Evolutionary conservation across 30 jellyfish, hydroid and myxozoan species (phyloP), one percentile per base, ranked within the genome.

Genomic region (Mastigias papua): DNA sequence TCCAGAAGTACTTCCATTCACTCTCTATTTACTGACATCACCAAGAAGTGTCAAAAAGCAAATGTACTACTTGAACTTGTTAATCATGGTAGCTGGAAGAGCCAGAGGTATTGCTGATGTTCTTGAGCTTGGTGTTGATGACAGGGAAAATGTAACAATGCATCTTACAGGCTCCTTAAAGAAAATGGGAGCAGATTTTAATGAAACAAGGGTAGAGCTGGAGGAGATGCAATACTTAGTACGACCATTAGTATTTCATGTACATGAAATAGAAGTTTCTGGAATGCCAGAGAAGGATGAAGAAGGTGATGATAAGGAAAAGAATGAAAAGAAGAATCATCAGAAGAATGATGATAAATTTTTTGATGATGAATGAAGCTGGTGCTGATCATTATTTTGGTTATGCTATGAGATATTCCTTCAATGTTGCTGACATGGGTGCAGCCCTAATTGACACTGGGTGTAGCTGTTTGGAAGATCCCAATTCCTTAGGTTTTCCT

Each of bases 31-130:
- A 66, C 61, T 83, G 82, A 83, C 92, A 0, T 83, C 92, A 4
- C 84, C 60, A 42, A 83, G 92, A 83, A 83, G 92, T 60, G 92
- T 83, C 34, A 83, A 83, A 62, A 77, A 86, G 28, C 92, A 83
- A 64, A 71, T 83, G 86, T 83, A 48, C 28, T 67, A 69, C 80
- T 2, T 83, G 48, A 69, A 83, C 58, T 62, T 83, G 48, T 42
- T 83, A 70, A 58, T 68, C 19, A 83, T 83, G 92, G 92, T 71
- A 9, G 75, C 92, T 19, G 86, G 78, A n/a, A 83, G 31, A 83
- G 64, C 66, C 16, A 54, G 72, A 29, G 82, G 69, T 1, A 30
- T 83, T 48, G 86, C 92, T 11, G 87, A 75, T 34, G 86, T 83
- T 50, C 29, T 83, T 86, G 86, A 69, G n/a, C 49, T 83, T 21